Evolutionary conservation across 2,888 invertebrate genomes (phyloP), one percentile per base, ranked within the genome.

Genomic region (Metacarcinus magister): DNA sequence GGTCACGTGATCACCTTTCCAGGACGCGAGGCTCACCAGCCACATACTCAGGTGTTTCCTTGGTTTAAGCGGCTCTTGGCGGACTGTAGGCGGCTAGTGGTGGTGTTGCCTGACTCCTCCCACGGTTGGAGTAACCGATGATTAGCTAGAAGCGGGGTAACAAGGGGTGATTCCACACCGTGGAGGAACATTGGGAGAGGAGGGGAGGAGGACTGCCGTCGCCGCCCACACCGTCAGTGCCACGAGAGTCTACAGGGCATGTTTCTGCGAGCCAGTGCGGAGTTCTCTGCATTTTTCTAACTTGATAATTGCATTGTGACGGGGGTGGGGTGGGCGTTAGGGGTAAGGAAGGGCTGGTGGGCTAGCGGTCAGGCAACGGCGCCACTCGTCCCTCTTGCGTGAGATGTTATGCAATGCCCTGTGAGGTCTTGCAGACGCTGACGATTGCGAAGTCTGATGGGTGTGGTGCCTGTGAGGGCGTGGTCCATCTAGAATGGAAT

Each of bases 351-450:
- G 23, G 75, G 75, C n/a, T 75, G 75, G 75, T 23, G 75, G 75
- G 75, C 75, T 23, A n/a, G 75, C 75, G 75, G 75, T 75, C 75
- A 75, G 44, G 43, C 75, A 75, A 19, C 75, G 54, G 44, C 44
- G 75, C 87, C 82, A 82, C 82, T 75, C 75, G 60, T 82, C 44
- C 46, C 82, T 92, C n/a, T 92, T 92, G 92, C 92, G 92, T 92
- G 92, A 54, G 48, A 28, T 46, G 92, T 75, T 44, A 67, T 75
- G 94, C 44, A 94, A 82, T 67, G 13, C 32, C 44, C 82, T 28
- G 48, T 44, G 32, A 92, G 87, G 46, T 94, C 82, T 75, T 46
- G 46, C 82, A 82, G 87, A 44, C 46, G 75, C 82, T 43, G n/a
- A 28, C 43, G 44, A 82, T 75, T 75, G 43, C 44, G 44, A 75